Conservation (phyloP, 2,888 invertebrate genomes). For the Tryphoninae sp. region DNA sequence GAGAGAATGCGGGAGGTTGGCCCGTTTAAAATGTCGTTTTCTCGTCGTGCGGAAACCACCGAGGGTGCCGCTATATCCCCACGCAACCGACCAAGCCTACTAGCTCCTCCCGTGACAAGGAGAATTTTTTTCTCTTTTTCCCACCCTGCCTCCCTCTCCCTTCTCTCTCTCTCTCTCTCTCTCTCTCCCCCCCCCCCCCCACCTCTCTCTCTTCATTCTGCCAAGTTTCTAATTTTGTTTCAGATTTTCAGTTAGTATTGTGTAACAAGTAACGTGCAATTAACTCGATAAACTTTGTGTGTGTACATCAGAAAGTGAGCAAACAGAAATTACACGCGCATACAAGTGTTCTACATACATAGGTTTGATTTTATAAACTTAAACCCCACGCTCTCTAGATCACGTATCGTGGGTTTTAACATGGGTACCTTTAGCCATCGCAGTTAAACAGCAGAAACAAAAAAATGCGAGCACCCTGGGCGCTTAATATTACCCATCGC, state of each 20-base stretch:
- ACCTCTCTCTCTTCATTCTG: slow-evolving; percentile 43
- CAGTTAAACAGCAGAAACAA: slow-evolving; percentile 4
- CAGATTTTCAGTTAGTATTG: slow-evolving; percentile 46
- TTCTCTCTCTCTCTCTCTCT: not conserved
- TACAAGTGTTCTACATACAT: slow-evolving; percentile 30
- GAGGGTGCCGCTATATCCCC: slow-evolving; percentile 13
- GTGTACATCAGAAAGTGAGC: not conserved
- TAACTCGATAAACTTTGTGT: slow-evolving; percentile 43
- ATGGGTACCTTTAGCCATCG: slow-evolving; percentile 3
- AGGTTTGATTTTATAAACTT: slow-evolving; percentile 15
- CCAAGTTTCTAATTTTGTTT: slow-evolving; percentile 69
- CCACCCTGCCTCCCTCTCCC: not conserved
- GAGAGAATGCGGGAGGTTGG: slow-evolving; percentile 25
- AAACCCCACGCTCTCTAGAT: not conserved
- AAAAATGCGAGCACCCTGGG: not conserved
- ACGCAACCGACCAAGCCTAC: not conserved
- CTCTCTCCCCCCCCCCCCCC: slow-evolving; percentile 13
- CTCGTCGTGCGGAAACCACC: slow-evolving; percentile 29
- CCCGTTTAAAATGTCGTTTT: slow-evolving; percentile 66
- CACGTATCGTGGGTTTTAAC: not conserved
- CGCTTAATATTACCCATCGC: not conserved
- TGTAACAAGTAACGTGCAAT: slow-evolving; percentile 48
- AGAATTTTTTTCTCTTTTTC: slow-evolving; percentile 17
- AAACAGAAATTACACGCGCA: slow-evolving; percentile 22
- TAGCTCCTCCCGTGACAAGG: not conserved